A percentile compares a stretch with the other conserved stretches of the same genome.
These are phyloP conservation scores for Brachionus sp. DNA, from an alignment of 1,140 invertebrate species.

Conservation along the genomic window DNA sequence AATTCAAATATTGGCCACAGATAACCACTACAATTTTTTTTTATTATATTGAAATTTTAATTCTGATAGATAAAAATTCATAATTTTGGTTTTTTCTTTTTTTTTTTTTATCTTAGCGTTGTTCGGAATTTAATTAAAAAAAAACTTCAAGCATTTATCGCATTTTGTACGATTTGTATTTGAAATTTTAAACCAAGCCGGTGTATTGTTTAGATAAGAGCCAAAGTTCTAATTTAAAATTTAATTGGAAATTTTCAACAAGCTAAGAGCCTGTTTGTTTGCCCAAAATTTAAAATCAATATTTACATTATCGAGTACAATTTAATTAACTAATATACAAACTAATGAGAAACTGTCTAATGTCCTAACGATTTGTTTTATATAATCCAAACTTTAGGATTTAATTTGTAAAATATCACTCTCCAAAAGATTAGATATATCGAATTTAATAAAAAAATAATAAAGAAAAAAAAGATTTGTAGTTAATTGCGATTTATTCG, in stretches of 20 bases:
- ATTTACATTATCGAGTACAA: not conserved
- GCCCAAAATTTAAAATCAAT: not conserved
- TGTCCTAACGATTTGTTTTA: not conserved
- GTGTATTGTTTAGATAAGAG: conserved; percentile 1
- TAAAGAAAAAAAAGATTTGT: not conserved
- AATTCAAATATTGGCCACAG: not conserved
- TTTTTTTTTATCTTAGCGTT: conserved; percentile 35
- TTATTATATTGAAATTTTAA: not conserved
- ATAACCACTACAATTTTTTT: conserved; percentile 22
- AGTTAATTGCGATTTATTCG: conserved; percentile 16
- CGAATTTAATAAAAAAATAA: conserved; percentile 24
- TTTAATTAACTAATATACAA: conserved; percentile 6
- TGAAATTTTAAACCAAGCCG: not conserved
- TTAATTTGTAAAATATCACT: conserved; percentile 23
- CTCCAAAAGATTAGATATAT: conserved; percentile 28
- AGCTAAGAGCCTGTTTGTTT: not conserved
- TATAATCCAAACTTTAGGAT: conserved; percentile 36
- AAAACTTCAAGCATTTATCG: conserved; percentile 30
- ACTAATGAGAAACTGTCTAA: not conserved
- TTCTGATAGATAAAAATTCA: conserved; percentile 26
- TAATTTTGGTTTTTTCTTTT: not conserved
- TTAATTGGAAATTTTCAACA: not conserved
- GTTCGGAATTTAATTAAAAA: conserved; percentile 16
- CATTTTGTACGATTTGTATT: conserved; percentile 23
- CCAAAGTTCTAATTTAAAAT: conserved; percentile 5